phyloP scores from a whole-genome alignment of 2,888 invertebrate genomes.

The Tenthredo notha region DNA sequence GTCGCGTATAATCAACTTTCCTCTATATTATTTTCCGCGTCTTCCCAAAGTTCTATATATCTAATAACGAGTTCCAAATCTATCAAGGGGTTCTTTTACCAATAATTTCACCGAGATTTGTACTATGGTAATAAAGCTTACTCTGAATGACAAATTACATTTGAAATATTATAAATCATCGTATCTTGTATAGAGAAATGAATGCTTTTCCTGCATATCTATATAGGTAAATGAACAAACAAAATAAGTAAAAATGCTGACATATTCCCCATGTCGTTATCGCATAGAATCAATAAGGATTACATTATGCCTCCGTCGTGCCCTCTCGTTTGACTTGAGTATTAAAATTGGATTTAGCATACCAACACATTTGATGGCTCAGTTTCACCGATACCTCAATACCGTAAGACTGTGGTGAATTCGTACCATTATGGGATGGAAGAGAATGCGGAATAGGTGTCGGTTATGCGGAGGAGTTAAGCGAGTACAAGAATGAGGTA shows the following conservation, averaged over 20 bases:
- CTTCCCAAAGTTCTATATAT: not conserved
- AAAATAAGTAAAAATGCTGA: slow-evolving; percentile 8
- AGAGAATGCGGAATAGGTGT: slow-evolving; percentile 32
- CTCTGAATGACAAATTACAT: too few species aligned
- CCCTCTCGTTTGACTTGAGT: slow-evolving; percentile 52
- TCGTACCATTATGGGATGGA: not conserved
- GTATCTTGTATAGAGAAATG: not conserved
- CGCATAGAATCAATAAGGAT: slow-evolving; percentile 42
- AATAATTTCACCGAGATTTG: too few species aligned
- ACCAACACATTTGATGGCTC: slow-evolving; percentile 40
- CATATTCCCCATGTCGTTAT: slow-evolving; percentile 35
- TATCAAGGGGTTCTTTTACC: not conserved
- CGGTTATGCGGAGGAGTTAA: not conserved
- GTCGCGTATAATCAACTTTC: not conserved
- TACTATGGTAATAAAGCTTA: too few species aligned
- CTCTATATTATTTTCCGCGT: slow-evolving; percentile 7
- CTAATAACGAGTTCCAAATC: not conserved
- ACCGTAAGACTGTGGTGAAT: slow-evolving; percentile 3
- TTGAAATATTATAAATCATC: too few species aligned
- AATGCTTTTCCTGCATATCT: not conserved
- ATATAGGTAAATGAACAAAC: not conserved
- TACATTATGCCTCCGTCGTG: slow-evolving; percentile 37
- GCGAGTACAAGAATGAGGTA: not conserved
- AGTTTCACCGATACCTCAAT: not conserved
- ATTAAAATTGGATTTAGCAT: slow-evolving; percentile 63